Conservation (phyloP, 2,888 invertebrate species). For the Labia minor region DNA sequence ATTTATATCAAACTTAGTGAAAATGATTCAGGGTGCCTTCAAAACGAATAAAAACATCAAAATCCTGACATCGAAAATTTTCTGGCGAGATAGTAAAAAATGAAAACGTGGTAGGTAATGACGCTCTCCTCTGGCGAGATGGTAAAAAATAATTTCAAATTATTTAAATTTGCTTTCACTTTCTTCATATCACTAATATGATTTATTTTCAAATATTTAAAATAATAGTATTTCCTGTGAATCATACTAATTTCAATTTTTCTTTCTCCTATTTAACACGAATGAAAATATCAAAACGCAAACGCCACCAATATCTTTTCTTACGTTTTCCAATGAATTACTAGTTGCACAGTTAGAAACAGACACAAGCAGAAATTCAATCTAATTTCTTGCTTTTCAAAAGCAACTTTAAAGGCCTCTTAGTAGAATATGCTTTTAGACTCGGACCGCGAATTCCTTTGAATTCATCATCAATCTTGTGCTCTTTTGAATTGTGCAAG, state of each 20-base stretch:
- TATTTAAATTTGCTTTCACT: background rate
- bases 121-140: too few relatives aligned
- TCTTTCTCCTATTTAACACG: background rate
- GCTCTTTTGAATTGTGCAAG: background rate
- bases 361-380: background rate
- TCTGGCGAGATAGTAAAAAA: too few relatives aligned
- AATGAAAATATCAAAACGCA: background rate
- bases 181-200: background rate
- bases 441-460: background rate
- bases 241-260: background rate
- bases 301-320: background rate
- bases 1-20: too few relatives aligned
- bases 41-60: too few relatives aligned
- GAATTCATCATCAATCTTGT: background rate
- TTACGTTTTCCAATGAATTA: background rate
- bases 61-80: too few relatives aligned
- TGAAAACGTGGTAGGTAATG: too few relatives aligned
- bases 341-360: background rate
- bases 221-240: background rate
- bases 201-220: background rate
- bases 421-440: background rate
- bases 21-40: too few relatives aligned
- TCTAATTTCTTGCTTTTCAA: background rate
- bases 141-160: too few relatives aligned
- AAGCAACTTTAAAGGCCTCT: background rate